These are phyloP conservation scores for Hyaena hyaena DNA, from an alignment of 2,113 vertebrate genomes.

Conservation along the genomic window DNA sequence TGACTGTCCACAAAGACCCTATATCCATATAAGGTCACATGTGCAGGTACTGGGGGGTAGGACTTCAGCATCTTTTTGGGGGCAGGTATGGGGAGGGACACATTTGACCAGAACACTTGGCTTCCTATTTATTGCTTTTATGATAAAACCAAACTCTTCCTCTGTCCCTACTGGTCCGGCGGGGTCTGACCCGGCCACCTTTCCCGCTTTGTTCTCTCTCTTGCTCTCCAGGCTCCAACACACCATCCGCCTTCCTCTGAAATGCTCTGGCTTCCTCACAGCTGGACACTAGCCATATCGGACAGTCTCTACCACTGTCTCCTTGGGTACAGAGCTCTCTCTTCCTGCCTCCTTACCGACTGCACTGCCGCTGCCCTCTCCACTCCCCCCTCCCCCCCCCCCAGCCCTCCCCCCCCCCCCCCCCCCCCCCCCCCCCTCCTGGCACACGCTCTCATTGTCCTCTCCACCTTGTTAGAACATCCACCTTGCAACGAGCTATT, in stretches of 20 bases:
- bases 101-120: background rate
- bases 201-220: background rate
- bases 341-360: background rate
- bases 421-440: background rate
- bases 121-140: background rate
- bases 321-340: background rate
- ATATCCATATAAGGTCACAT: background rate
- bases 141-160: background rate
- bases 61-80: background rate
- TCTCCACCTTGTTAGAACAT: too few species aligned
- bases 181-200: background rate
- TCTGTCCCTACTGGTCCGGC: accelerated
- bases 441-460: background rate
- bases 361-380: too few species aligned
- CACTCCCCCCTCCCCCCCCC: background rate
- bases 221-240: background rate
- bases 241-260: background rate
- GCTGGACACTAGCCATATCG: background rate
- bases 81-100: too few species aligned
- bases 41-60: background rate
- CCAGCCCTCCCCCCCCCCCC: too few species aligned
- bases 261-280: background rate
- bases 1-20: background rate
- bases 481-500: background rate
- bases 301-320: background rate